Evolutionary conservation across 2,797 vertebrate genomes (phyloP).

Genomic region (Tenualosa thibaudeaui): DNA sequence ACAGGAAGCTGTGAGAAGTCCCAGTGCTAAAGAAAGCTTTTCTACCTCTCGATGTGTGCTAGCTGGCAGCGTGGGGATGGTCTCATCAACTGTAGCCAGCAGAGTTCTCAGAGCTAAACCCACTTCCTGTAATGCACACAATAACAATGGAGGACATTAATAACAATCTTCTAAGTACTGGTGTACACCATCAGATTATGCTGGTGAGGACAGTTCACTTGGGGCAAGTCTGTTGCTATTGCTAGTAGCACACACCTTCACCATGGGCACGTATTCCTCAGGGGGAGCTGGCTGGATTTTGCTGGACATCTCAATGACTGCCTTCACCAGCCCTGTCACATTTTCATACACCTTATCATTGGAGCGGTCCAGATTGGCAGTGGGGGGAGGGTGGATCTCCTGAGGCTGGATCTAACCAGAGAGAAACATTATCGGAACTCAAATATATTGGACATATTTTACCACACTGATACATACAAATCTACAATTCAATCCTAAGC

Average conservation of each 20-base stretch:
- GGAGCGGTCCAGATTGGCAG: conserved; percentile 95
- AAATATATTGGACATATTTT: neutral
- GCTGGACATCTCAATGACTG: conserved; percentile 98
- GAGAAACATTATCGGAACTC: conserved; percentile 1
- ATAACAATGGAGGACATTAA: neutral
- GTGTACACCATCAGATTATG: neutral
- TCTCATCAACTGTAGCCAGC: conserved; percentile 95
- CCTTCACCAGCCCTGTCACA: conserved; percentile 95
- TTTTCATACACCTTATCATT: conserved; percentile 99
- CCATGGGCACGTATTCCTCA: conserved; percentile 98
- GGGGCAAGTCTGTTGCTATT: neutral
- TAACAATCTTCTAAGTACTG: neutral
- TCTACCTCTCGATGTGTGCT: conserved; percentile 96
- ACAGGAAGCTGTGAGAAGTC: neutral
- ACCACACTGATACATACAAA: neutral
- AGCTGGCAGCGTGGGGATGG: conserved; percentile 88
- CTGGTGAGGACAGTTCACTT: neutral
- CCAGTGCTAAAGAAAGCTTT: neutral
- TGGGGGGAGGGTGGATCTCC: conserved; percentile 96
- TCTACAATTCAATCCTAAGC: neutral
- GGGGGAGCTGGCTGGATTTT: conserved; percentile 96
- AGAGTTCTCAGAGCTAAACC: conserved; percentile 93
- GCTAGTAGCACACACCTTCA: conserved; percentile 80
- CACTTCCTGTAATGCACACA: conserved; percentile 80
- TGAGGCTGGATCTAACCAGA: conserved; percentile 89